phyloP scores from a whole-genome alignment of 2,113 vertebrate genomes.

The Synodontis membranacea region DNA sequence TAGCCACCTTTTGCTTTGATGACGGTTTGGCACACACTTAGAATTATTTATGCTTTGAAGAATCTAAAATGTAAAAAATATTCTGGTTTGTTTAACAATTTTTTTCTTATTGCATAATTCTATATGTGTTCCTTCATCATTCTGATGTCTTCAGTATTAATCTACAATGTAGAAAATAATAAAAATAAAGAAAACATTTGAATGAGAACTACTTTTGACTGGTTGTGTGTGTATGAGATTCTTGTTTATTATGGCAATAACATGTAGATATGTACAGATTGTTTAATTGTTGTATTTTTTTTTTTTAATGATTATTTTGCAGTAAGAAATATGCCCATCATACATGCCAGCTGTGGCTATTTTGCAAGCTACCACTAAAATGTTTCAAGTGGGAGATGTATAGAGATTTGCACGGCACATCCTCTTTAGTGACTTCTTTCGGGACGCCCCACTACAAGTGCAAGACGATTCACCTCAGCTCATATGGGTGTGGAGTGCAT shows the following conservation, averaged over 20 bases:
- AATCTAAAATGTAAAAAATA: too few species aligned
- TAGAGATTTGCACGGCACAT: constrained; percentile 31
- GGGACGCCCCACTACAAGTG: constrained; percentile 7
- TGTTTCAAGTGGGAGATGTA: constrained; percentile 17
- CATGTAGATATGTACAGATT: constrained; percentile 95
- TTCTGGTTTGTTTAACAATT: too few species aligned
- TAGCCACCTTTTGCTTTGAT: too few species aligned
- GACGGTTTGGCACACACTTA: too few species aligned
- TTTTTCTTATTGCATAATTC: too few species aligned
- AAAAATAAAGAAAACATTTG: too few species aligned
- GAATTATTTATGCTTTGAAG: too few species aligned
- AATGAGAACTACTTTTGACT: too few species aligned
- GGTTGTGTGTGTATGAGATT: too few species aligned
- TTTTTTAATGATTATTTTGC: constrained; percentile 68
- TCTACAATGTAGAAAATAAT: too few species aligned
- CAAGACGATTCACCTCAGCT: constrained; percentile 2
- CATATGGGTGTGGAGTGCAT: background rate
- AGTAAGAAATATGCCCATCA: constrained; percentile 75
- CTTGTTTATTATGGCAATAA: constrained; percentile 97
- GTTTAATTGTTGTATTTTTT: constrained; percentile 65
- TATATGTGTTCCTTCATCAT: too few species aligned
- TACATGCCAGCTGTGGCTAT: constrained; percentile 84
- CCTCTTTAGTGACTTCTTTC: constrained; percentile 12
- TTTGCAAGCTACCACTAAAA: constrained; percentile 81
- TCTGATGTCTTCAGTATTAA: too few species aligned